Evolutionary conservation across 2,797 vertebrate species (phyloP), one percentile per base, ranked within the genome.

Genomic region (Sebastes elongatus): DNA sequence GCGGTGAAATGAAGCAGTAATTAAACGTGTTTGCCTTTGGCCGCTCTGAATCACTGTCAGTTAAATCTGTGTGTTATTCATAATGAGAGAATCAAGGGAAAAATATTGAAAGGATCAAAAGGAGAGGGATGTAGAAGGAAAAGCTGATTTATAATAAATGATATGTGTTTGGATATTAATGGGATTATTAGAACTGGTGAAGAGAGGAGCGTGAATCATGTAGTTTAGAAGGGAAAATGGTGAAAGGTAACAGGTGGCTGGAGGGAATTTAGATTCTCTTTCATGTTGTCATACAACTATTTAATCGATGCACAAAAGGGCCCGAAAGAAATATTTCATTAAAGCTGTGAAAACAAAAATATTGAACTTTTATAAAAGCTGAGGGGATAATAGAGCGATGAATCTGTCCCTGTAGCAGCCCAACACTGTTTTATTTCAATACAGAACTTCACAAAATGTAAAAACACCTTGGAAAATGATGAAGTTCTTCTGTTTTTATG

Each of bases 1-100:
- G 72, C 75, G 28, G 69, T 63, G 61, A 86, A 85, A 82, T 76
- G 25, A 88, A 83, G 66, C 27, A 57, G 74, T 84, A 84, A 89
- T 92, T 90, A 87, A 92, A 87, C 80, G 33, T 1, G 23, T 74
- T 14, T 62, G 82, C 79, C 68, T 76, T 61, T 74, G 76, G 80
- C 74, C 20, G 32, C 71, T 83, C 49, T 78, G 69, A 82, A 68
- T 78, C 49, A 62, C 70, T 71, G 77, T 84, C 80, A 63, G 62
- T 71, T 64, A 42, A 68, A 81, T 78, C 59, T 75, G 22, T 67
- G 22, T n/a, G 69, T 23, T 73, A 4, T 35, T 78, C 46, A 60
- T 52, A 70, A 72, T 69, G 62, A 88, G 57, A 49, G 61, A 78
- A 73, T 62, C 10, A 52, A 22, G 22, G 49, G 38, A 6, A 30